These are phyloP conservation scores for Galagoides demidoff DNA, from an alignment of 2,797 vertebrate genomes.

Conservation along the genomic window DNA sequence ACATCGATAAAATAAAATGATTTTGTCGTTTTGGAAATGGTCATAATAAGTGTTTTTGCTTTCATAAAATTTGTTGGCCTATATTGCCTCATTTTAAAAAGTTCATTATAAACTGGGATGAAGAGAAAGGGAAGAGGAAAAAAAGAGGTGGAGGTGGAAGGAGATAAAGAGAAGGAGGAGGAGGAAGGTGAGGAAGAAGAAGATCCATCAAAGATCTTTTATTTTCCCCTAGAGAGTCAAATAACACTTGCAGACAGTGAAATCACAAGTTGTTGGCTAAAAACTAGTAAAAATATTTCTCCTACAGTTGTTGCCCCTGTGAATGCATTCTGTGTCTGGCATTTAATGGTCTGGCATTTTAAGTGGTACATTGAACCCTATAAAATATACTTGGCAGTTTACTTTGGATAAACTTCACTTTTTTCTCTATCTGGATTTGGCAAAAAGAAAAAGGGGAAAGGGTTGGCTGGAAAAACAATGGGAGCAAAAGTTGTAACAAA, in stretches of 20 bases:
- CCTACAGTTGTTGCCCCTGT: neutral
- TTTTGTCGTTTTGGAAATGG: neutral
- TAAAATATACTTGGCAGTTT: constrained; percentile 59
- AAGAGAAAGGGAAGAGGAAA: neutral
- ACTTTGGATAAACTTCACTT: constrained; percentile 43
- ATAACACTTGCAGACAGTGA: neutral
- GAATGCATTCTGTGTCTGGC: neutral
- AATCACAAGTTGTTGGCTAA: constrained; percentile 28
- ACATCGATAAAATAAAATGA: neutral
- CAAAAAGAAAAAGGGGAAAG: neutral
- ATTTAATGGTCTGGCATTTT: constrained; percentile 37
- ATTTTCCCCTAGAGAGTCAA: constrained; percentile 17
- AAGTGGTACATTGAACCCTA: constrained; percentile 32
- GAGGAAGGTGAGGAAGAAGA: neutral
- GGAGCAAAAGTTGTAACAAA: constrained; percentile 41
- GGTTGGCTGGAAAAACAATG: neutral
- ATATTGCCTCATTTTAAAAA: neutral
- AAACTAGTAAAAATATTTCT: neutral
- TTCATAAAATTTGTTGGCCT: neutral
- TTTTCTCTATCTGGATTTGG: constrained; percentile 28
- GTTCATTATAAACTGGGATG: neutral
- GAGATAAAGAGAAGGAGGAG: neutral
- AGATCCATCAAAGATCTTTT: neutral
- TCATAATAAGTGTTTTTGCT: neutral
- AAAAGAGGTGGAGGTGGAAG: neutral